Percentiles rank a stretch among this genome's conserved stretches.
Evolutionary conservation across 2,797 vertebrate species (phyloP).

Genomic region (Psittacula echo): DNA sequence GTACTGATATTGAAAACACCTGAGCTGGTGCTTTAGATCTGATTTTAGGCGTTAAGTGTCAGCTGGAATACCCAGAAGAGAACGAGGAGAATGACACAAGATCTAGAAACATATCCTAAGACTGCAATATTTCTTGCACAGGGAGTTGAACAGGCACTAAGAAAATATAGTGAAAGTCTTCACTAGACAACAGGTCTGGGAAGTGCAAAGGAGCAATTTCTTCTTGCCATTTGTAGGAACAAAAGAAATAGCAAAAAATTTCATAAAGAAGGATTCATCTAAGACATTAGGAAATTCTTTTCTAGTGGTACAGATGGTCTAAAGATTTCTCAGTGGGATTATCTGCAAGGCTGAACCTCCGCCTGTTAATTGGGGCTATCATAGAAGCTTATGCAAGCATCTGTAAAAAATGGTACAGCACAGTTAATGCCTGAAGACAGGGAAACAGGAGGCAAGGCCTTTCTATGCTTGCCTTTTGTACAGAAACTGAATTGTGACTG

Average conservation of each 20-base stretch:
- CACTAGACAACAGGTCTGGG: neutral
- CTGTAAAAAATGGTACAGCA: neutral
- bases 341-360: neutral
- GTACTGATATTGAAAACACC: neutral
- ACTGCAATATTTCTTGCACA: neutral
- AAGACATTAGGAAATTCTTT: neutral
- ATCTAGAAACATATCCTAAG: neutral
- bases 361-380: fast-evolving
- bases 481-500: neutral
- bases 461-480: neutral
- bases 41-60: neutral
- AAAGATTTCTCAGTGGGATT: neutral
- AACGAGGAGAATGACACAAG: neutral
- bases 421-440: neutral
- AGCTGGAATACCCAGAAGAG: neutral
- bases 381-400: neutral
- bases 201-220: neutral
- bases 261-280: neutral
- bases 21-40: neutral
- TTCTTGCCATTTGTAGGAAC: neutral
- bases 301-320: neutral
- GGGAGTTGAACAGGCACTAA: neutral
- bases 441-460: neutral
- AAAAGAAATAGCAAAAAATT: neutral
- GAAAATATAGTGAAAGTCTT: neutral